phyloP scores from a whole-genome alignment of 1,140 invertebrate genomes.

The Temnothorax longispinosus region DNA sequence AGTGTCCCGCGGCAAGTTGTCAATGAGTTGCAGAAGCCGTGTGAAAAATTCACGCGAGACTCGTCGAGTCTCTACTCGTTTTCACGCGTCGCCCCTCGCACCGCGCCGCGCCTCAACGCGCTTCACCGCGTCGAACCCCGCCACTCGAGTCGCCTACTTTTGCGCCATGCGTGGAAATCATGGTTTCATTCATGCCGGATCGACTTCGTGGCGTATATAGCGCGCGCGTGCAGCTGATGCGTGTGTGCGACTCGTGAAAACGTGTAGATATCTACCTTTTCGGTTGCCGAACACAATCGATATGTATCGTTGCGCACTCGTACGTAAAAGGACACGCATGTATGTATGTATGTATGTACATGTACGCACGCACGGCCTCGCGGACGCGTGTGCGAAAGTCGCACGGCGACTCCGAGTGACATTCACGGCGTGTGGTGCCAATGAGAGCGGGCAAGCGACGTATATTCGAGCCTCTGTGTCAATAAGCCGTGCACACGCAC shows the following conservation, averaged over 20 bases:
- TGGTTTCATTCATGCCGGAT: conserved; percentile 82
- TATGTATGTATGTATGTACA: too few relatives aligned
- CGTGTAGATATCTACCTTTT: conserved; percentile 29
- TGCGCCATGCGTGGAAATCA: conserved; percentile 79
- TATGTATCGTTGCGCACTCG: not conserved
- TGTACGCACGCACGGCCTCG: not conserved
- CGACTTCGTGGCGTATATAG: conserved; percentile 71
- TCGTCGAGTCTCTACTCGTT: conserved; percentile 20
- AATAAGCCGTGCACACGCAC: conserved; percentile 23
- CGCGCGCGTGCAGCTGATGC: conserved; percentile 2
- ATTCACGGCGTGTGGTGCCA: conserved; percentile 48
- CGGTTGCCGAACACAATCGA: conserved; percentile 45
- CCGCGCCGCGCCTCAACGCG: too few relatives aligned
- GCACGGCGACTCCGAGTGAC: conserved; percentile 23
- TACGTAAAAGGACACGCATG: conserved; percentile 15
- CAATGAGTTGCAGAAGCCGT: not conserved
- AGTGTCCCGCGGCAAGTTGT: not conserved
- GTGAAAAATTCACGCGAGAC: conserved; percentile 27
- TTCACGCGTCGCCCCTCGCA: not conserved
- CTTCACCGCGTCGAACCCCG: not conserved
- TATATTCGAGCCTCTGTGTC: conserved; percentile 45
- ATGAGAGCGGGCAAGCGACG: conserved; percentile 32
- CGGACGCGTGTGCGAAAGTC: conserved; percentile 22
- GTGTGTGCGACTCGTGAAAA: not conserved
- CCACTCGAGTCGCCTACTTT: conserved; percentile 66